Percentiles rank a stretch among this genome's conserved stretches.
Evolutionary conservation across 2,113 vertebrate species (phyloP).

Genomic region (Xyrauchen texanus): DNA sequence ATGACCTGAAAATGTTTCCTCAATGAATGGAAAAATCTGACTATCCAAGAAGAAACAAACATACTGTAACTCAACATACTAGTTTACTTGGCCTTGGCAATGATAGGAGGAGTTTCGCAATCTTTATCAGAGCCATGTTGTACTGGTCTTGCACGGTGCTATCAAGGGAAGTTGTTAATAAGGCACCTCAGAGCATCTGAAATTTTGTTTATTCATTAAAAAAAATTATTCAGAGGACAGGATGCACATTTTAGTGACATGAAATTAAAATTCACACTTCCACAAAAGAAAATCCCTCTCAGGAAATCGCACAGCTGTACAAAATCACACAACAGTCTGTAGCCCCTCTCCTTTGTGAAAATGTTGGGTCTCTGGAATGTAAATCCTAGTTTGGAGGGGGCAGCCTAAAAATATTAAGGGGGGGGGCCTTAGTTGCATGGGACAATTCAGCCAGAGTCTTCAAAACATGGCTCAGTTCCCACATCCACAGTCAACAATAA

Average conservation of each 20-base stretch:
- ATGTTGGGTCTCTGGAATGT: conserved; percentile 60
- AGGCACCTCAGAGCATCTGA: too few species aligned
- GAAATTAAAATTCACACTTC: conserved; percentile 29
- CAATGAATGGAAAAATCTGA: background rate
- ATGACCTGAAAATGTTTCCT: background rate
- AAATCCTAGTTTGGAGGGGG: conserved; percentile 22
- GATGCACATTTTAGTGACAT: too few species aligned
- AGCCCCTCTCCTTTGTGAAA: conserved; percentile 19
- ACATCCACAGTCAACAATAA: conserved; percentile 39
- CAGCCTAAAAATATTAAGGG: background rate
- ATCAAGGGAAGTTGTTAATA: too few species aligned
- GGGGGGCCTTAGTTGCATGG: background rate
- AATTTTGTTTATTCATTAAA: too few species aligned
- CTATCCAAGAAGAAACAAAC: background rate
- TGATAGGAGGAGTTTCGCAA: background rate
- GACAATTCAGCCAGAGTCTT: too few species aligned
- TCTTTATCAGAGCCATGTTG: too few species aligned
- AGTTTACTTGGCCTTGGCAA: background rate
- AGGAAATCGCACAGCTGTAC: conserved; percentile 5
- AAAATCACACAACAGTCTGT: conserved; percentile 37
- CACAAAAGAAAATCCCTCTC: background rate
- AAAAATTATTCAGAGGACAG: too few species aligned
- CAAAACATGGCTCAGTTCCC: conserved; percentile 33
- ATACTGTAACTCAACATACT: background rate
- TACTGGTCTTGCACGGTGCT: too few species aligned